phyloP scores from a whole-genome alignment of 2,113 vertebrate species.

The Chascanopsetta lugubris region DNA sequence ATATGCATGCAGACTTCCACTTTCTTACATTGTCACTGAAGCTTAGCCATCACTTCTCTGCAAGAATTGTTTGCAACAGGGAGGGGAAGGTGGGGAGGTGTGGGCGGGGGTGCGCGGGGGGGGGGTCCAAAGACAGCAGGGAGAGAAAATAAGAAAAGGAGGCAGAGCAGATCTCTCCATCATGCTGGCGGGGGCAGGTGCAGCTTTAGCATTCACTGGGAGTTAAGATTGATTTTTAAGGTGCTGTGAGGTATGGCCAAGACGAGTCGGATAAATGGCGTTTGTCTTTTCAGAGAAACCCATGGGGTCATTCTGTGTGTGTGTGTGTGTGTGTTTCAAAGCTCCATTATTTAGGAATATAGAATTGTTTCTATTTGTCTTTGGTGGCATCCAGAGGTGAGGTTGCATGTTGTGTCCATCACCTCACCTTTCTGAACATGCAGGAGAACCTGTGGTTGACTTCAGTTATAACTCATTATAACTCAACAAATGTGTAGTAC shows the following conservation, averaged over 20 bases:
- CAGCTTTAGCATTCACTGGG: slow-evolving; percentile 60
- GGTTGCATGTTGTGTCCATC: too few species aligned
- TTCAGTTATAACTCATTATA: too few species aligned
- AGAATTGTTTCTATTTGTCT: too few species aligned
- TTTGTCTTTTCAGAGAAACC: too few species aligned
- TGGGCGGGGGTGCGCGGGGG: too few species aligned
- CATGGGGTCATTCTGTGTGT: slow-evolving; percentile 11
- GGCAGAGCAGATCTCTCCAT: slow-evolving; percentile 73
- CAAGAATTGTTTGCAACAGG: slow-evolving; percentile 36
- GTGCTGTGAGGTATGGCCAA: slow-evolving; percentile 59
- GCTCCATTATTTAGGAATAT: too few species aligned
- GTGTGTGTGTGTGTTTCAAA: too few species aligned
- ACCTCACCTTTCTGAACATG: too few species aligned
- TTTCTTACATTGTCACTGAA: slow-evolving; percentile 39
- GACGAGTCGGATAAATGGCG: slow-evolving; percentile 74
- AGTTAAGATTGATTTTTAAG: slow-evolving; percentile 74
- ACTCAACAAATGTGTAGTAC: too few species aligned
- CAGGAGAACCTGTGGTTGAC: too few species aligned
- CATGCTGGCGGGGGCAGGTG: slow-evolving; percentile 79
- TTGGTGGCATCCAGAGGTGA: too few species aligned
- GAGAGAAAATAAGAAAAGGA: slow-evolving; percentile 12
- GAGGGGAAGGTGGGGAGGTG: slow-evolving; percentile 40
- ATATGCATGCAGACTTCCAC: slow-evolving; percentile 3
- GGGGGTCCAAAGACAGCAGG: slow-evolving; percentile 32
- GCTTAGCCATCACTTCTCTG: slow-evolving; percentile 45